A percentile compares a stretch with the other conserved stretches of the same genome.
These are phyloP conservation scores for Orius insidiosus DNA, from an alignment of 1,140 invertebrate species.

Conservation along the genomic window DNA sequence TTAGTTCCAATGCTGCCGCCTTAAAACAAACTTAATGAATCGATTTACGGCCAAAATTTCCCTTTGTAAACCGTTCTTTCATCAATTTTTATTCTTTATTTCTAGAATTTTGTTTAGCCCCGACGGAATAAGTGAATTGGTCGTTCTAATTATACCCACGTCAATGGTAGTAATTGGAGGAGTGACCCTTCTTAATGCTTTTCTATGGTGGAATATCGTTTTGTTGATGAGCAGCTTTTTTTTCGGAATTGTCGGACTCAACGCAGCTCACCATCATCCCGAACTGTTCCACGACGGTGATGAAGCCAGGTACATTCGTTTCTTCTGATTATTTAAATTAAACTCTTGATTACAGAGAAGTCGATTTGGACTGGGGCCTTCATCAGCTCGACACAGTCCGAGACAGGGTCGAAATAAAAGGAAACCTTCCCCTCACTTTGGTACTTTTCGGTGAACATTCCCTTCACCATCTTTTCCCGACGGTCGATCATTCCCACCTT, in stretches of 20 bases:
- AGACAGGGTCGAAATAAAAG: slow-evolving; percentile 50
- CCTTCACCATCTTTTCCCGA: slow-evolving; percentile 67
- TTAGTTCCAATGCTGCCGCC: too few relatives aligned
- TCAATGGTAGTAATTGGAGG: slow-evolving; percentile 30
- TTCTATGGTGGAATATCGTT: slow-evolving; percentile 38
- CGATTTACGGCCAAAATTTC: too few relatives aligned
- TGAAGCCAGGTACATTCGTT: slow-evolving; percentile 14
- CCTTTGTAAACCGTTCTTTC: too few relatives aligned
- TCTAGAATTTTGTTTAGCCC: slow-evolving; percentile 9
- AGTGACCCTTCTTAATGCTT: slow-evolving; percentile 23
- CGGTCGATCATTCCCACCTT: slow-evolving; percentile 49
- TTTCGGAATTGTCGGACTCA: slow-evolving; percentile 47
- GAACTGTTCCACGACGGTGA: slow-evolving; percentile 72
- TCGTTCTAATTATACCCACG: slow-evolving; percentile 33
- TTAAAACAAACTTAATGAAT: too few relatives aligned
- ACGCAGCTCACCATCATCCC: slow-evolving; percentile 67
- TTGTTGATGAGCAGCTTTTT: slow-evolving; percentile 37
- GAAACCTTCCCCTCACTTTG: slow-evolving; percentile 44
- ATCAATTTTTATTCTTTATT: too few relatives aligned
- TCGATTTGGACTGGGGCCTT: slow-evolving; percentile 52
- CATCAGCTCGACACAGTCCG: slow-evolving; percentile 56
- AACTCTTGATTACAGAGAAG: not conserved
- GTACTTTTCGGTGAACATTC: slow-evolving; percentile 50
- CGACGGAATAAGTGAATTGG: slow-evolving; percentile 25
- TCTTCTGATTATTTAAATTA: not conserved